Conservation (phyloP, 2,113 vertebrate genomes). For the Nyctibius bracteatus region DNA sequence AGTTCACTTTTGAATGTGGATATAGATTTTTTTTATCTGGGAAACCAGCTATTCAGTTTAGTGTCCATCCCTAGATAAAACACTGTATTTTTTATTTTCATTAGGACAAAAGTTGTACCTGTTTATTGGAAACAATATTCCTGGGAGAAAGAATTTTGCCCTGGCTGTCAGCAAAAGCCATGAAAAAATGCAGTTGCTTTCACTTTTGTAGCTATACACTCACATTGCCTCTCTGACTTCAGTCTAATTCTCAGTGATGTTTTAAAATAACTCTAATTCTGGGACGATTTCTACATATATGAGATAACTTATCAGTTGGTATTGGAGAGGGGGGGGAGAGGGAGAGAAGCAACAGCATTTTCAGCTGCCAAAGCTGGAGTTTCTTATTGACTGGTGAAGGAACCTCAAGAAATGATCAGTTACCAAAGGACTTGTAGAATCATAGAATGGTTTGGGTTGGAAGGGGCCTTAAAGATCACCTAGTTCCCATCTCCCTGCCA, state of each 20-base stretch:
- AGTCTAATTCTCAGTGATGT: not conserved
- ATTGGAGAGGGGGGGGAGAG: accelerated
- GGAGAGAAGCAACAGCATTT: not conserved
- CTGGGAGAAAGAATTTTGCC: not conserved
- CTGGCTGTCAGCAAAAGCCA: not conserved
- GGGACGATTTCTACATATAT: not conserved
- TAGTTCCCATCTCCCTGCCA: too few relatives aligned
- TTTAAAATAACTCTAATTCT: not conserved
- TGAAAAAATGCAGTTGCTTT: not conserved
- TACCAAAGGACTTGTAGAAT: too few relatives aligned
- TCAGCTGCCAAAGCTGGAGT: not conserved
- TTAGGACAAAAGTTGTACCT: not conserved
- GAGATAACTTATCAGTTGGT: not conserved
- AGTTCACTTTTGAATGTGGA: not conserved
- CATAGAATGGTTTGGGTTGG: too few relatives aligned
- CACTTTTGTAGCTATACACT: not conserved
- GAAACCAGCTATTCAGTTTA: not conserved
- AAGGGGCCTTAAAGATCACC: too few relatives aligned
- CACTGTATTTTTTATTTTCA: not conserved
- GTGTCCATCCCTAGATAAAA: not conserved
- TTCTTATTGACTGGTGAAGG: not conserved
- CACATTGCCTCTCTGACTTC: not conserved
- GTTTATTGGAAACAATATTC: not conserved
- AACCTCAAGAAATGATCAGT: not conserved
- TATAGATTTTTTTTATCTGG: not conserved